Conservation (phyloP, 2,113 vertebrate species). For the Artemisiospiza belli region DNA sequence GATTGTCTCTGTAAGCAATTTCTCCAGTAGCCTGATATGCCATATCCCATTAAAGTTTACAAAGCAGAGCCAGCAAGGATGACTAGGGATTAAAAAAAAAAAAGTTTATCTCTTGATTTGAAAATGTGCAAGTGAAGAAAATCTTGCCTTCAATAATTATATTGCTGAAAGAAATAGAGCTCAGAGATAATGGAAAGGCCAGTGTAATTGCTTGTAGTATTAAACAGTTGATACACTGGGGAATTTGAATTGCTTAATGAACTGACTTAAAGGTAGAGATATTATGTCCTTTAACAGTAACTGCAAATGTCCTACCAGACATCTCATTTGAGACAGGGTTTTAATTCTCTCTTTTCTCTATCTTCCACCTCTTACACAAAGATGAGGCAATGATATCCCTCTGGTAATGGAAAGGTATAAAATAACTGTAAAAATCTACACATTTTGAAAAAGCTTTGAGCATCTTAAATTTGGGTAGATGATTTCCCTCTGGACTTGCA, state of each 20-base stretch:
- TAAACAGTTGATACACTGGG: slow-evolving; percentile 35
- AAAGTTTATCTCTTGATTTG: slow-evolving; percentile 42
- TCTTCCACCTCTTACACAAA: neutral
- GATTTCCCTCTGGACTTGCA: neutral
- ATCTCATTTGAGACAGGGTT: neutral
- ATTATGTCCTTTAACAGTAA: slow-evolving; percentile 23
- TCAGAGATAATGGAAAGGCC: slow-evolving; percentile 48
- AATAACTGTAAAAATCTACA: neutral
- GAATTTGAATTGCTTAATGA: slow-evolving; percentile 55
- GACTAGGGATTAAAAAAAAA: neutral
- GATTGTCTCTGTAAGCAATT: slow-evolving; percentile 16
- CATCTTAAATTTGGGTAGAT: neutral
- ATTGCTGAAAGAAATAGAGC: slow-evolving; percentile 51
- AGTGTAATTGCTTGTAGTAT: slow-evolving; percentile 53
- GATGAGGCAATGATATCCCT: neutral
- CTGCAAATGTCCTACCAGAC: neutral
- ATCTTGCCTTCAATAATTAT: slow-evolving; percentile 42
- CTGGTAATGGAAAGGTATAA: neutral
- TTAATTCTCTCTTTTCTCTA: neutral
- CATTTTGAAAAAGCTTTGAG: neutral
- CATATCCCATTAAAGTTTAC: slow-evolving; percentile 58
- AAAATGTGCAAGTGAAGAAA: slow-evolving; percentile 34
- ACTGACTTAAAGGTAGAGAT: slow-evolving; percentile 43
- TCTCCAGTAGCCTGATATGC: slow-evolving; percentile 37
- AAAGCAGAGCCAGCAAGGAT: slow-evolving; percentile 37